phyloP scores from a whole-genome alignment of 2,888 invertebrate species.

The Apamea monoglypha region DNA sequence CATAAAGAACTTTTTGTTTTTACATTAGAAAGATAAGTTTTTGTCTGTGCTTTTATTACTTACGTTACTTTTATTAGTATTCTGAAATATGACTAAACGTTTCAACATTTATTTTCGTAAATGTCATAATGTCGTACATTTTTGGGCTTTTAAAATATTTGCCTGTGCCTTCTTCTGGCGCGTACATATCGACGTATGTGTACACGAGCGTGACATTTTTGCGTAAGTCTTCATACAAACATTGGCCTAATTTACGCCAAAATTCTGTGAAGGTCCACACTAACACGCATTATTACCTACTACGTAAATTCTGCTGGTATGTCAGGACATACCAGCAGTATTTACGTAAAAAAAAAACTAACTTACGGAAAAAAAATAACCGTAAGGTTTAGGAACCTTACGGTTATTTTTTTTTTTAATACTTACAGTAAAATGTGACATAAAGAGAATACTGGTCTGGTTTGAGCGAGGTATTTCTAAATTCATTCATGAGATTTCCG shows the following conservation, averaged over 20 bases:
- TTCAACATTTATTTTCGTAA: conserved; percentile 30
- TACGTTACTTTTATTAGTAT: conserved; percentile 34
- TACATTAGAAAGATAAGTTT: conserved; percentile 32
- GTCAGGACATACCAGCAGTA: no score
- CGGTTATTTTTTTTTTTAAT: neutral
- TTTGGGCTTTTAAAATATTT: conserved; percentile 10
- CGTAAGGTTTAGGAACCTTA: no score
- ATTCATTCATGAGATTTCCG: conserved; percentile 64
- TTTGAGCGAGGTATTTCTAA: conserved; percentile 48
- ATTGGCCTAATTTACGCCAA: neutral
- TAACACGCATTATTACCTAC: neutral
- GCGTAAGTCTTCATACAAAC: neutral
- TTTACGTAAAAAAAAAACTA: no score
- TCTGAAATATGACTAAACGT: conserved; percentile 28
- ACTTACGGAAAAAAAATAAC: no score
- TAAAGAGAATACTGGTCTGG: neutral
- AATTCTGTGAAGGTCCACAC: neutral
- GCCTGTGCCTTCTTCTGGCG: neutral
- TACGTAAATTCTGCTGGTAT: neutral
- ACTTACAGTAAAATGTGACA: neutral
- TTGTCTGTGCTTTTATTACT: conserved; percentile 5
- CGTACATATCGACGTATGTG: neutral
- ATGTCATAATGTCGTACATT: conserved; percentile 10
- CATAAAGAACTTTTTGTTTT: conserved; percentile 23
- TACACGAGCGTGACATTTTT: conserved; percentile 6